Percentiles rank a stretch among this genome's conserved stretches.
Evolutionary conservation across 1,140 invertebrate species (phyloP).

Genomic region (Venustaconcha ellipsiformis): DNA sequence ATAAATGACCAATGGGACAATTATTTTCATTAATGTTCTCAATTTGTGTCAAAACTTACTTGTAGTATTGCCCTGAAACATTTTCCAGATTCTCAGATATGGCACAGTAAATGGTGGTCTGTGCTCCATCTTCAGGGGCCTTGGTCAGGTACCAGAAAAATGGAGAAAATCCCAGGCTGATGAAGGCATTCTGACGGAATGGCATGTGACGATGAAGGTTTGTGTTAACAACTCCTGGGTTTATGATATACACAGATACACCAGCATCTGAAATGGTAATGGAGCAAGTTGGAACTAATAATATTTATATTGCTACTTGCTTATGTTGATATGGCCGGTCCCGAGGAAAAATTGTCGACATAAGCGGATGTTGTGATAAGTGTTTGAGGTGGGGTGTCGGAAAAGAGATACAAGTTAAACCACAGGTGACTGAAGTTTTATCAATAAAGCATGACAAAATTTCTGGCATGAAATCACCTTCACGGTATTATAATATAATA

Average conservation of each 20-base stretch:
- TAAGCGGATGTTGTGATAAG: too few relatives aligned
- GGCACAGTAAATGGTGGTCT: conserved; percentile 66
- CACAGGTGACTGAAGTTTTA: too few relatives aligned
- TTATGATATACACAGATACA: conserved; percentile 85
- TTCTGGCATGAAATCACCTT: too few relatives aligned
- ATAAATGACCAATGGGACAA: background rate
- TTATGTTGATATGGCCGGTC: too few relatives aligned
- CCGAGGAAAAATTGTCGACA: background rate
- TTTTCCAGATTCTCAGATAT: conserved; percentile 79
- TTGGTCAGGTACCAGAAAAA: conserved; percentile 63
- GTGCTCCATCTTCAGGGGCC: conserved; percentile 68
- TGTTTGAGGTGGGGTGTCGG: too few relatives aligned
- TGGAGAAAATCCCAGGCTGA: conserved; percentile 53
- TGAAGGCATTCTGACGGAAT: conserved; percentile 61
- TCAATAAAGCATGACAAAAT: background rate
- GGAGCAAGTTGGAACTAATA: conserved; percentile 1
- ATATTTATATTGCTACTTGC: too few relatives aligned
- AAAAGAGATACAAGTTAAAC: too few relatives aligned
- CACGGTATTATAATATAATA: too few relatives aligned
- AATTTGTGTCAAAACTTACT: conserved; percentile 42
- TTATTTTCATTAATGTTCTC: background rate
- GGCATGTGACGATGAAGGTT: conserved; percentile 82
- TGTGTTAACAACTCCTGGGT: conserved; percentile 87
- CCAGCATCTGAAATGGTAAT: conserved; percentile 70
- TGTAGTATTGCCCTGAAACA: conserved; percentile 84